Evolutionary conservation across 2,888 invertebrate genomes (phyloP).

Genomic region (Calliphora vomitoria): DNA sequence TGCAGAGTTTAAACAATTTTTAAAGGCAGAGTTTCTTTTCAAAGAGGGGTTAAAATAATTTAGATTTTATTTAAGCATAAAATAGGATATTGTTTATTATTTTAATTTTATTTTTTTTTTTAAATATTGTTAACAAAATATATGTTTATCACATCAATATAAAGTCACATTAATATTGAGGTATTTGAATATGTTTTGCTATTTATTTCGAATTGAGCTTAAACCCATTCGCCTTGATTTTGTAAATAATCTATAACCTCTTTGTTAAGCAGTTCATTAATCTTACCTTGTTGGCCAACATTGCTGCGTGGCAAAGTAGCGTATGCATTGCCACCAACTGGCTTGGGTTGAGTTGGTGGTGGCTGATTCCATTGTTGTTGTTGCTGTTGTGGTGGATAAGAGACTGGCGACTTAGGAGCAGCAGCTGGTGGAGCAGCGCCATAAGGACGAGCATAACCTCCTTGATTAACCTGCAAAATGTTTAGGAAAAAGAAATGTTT

Average conservation of each 20-base stretch:
- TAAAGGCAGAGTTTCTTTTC: conserved; percentile 9
- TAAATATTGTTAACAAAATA: conserved; percentile 50
- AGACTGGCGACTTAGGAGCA: conserved; percentile 82
- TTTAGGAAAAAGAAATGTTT: not conserved
- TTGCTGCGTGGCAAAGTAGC: conserved; percentile 83
- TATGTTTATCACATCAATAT: conserved; percentile 59
- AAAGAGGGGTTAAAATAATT: conserved; percentile 46
- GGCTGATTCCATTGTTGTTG: conserved; percentile 76
- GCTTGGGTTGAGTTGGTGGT: conserved; percentile 76
- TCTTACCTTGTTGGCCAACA: conserved; percentile 84
- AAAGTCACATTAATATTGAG: conserved; percentile 55
- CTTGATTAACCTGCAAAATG: conserved; percentile 81
- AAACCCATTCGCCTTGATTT: conserved; percentile 81
- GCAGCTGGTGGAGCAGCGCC: conserved; percentile 80
- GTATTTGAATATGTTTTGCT: conserved; percentile 60
- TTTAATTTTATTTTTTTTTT: not conserved
- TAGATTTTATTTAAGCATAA: conserved; percentile 62
- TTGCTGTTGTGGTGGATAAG: conserved; percentile 82
- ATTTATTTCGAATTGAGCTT: conserved; percentile 43
- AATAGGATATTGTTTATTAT: conserved; percentile 43
- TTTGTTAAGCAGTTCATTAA: conserved; percentile 70
- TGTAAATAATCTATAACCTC: conserved; percentile 79
- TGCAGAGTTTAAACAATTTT: conserved; percentile 12
- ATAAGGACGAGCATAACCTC: conserved; percentile 83
- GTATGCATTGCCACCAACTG: conserved; percentile 81